Percentiles rank a stretch among this genome's conserved stretches.
These are phyloP conservation scores for Gymnarchus niloticus DNA, from an alignment of 2,113 vertebrate species.

Conservation along the genomic window DNA sequence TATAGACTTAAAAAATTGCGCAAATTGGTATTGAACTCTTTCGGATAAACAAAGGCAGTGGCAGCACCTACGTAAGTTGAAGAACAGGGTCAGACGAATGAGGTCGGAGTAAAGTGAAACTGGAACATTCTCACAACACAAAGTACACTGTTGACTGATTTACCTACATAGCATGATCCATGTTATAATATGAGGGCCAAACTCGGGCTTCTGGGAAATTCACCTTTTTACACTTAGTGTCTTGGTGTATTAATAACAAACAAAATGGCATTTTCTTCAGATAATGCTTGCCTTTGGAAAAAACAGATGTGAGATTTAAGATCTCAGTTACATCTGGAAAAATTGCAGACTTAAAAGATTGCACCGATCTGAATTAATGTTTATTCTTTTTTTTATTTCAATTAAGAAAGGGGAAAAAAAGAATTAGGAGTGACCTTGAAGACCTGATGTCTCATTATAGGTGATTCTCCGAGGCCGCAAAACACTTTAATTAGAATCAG, in stretches of 20 bases:
- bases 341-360: background rate
- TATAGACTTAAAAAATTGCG: background rate
- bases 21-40: background rate
- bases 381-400: conserved; percentile 13
- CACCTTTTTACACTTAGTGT: background rate
- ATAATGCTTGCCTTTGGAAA: background rate
- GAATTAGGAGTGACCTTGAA: conserved; percentile 19
- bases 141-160: background rate
- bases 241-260: background rate
- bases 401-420: background rate
- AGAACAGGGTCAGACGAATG: no score
- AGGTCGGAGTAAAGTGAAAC: background rate
- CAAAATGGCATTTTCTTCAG: background rate
- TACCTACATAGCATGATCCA: background rate
- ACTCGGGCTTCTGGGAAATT: background rate
- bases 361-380: background rate
- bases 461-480: conserved; percentile 18
- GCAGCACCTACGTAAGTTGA: background rate
- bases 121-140: background rate
- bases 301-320: background rate
- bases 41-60: background rate
- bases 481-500: conserved; percentile 28
- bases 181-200: background rate
- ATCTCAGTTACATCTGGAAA: background rate
- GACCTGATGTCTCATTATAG: conserved; percentile 23